phyloP scores from a whole-genome alignment of 2,797 vertebrate genomes.

The Phalloptychus januarius region DNA sequence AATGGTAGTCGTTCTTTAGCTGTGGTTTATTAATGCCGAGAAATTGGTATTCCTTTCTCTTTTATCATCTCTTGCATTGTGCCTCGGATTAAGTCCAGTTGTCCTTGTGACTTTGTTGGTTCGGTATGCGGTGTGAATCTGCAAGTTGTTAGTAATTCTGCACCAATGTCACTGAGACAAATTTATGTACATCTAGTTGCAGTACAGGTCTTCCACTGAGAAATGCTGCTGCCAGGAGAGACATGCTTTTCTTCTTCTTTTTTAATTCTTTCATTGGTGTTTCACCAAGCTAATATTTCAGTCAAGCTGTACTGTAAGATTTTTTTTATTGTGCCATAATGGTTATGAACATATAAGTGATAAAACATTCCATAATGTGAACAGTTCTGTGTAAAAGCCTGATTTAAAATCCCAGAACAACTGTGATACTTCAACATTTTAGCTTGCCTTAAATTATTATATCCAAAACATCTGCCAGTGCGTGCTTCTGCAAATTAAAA shows the following conservation, averaged over 20 bases:
- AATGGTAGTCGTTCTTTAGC: not conserved
- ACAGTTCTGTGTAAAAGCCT: conserved; percentile 44
- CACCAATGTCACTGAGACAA: conserved; percentile 52
- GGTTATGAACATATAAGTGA: conserved; percentile 61
- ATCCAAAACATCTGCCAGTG: conserved; percentile 66
- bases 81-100: conserved; percentile 20
- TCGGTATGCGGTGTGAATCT: conserved; percentile 43
- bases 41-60: conserved; percentile 7
- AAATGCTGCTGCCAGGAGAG: conserved; percentile 17
- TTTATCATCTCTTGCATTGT: conserved; percentile 12
- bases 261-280: conserved; percentile 35
- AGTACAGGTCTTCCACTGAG: conserved; percentile 21
- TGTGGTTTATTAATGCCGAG: not conserved
- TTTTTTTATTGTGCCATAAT: conserved; percentile 58
- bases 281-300: conserved; percentile 50
- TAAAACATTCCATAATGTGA: conserved; percentile 56
- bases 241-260: conserved; percentile 21
- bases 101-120: conserved; percentile 29
- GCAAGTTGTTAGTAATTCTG: conserved; percentile 44
- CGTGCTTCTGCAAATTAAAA: conserved; percentile 59
- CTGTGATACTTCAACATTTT: conserved; percentile 43
- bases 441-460: conserved; percentile 52
- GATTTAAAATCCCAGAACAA: conserved; percentile 61
- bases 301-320: conserved; percentile 45
- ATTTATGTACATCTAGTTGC: conserved; percentile 42